phyloP scores from a whole-genome alignment of 1,140 invertebrate species.

The Luehdorfia chinensis region DNA sequence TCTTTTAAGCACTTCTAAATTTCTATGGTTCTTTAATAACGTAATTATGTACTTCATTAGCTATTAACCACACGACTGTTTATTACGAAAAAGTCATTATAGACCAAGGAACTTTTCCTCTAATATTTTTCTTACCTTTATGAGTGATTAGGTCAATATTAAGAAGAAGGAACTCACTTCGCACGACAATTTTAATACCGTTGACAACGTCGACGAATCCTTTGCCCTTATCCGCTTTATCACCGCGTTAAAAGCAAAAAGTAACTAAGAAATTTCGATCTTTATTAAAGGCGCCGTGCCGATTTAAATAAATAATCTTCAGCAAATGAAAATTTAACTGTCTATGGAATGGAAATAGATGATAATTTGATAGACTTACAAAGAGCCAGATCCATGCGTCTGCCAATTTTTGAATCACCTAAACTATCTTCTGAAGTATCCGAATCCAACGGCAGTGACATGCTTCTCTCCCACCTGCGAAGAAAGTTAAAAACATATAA shows the following conservation, averaged over 20 bases:
- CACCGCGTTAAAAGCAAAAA: conserved; percentile 29
- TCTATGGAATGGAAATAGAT: conserved; percentile 40
- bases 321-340: conserved; percentile 70
- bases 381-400: conserved; percentile 83
- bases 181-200: conserved; percentile 27
- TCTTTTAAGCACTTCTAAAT: no score
- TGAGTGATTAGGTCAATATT: no score
- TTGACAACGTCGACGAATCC: conserved; percentile 38
- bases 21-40: no score
- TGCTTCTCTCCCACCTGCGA: conserved; percentile 81
- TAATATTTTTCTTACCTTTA: no score
- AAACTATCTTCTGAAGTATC: conserved; percentile 75
- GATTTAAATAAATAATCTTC: conserved; percentile 69
- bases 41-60: no score
- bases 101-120: no score
- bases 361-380: conserved; percentile 77
- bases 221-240: conserved; percentile 26
- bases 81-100: no score
- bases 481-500: conserved; percentile 5
- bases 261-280: conserved; percentile 36
- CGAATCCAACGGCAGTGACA: conserved; percentile 80
- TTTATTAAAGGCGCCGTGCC: conserved; percentile 61
- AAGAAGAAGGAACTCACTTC: conserved; percentile 25
- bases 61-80: no score
- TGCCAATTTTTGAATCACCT: conserved; percentile 71